Percentiles rank a stretch among this genome's conserved stretches.
These are phyloP conservation scores for Notodonta ziczac DNA, from an alignment of 2,888 invertebrate genomes.

Conservation along the genomic window DNA sequence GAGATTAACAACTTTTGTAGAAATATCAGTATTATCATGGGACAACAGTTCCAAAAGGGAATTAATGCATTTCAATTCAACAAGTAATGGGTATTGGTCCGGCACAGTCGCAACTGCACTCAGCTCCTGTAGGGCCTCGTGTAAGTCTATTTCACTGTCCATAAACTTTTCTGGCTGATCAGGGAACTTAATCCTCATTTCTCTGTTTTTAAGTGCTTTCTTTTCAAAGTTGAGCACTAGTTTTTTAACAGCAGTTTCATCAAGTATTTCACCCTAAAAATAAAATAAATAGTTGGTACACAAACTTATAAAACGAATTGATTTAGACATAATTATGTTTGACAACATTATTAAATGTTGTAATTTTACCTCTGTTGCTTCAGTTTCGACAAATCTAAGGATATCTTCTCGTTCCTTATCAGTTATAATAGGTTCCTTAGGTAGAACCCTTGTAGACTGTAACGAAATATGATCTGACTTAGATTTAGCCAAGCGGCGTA, in stretches of 20 bases:
- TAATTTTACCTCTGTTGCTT: constrained; percentile 87
- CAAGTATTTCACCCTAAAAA: constrained; percentile 91
- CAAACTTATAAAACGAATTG: background rate
- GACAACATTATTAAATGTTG: too few species aligned
- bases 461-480: constrained; percentile 63
- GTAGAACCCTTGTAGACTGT: constrained; percentile 73
- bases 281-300: background rate
- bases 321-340: too few species aligned
- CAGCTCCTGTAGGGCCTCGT: constrained; percentile 95
- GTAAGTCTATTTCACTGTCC: constrained; percentile 97
- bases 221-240: constrained; percentile 97
- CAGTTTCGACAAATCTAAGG: constrained; percentile 92
- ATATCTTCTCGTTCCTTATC: constrained; percentile 92
- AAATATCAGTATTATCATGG: constrained; percentile 98
- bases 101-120: constrained; percentile 98
- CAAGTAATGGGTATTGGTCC: constrained; percentile 95
- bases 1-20: constrained; percentile 89
- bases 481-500: constrained; percentile 84
- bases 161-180: constrained; percentile 99
- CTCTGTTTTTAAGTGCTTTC: constrained; percentile 95
- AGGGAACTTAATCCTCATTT: constrained; percentile 99
- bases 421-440: constrained; percentile 86
- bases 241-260: constrained; percentile 94
- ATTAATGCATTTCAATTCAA: constrained; percentile 94
- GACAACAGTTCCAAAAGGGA: constrained; percentile 96